A percentile compares a stretch with the other conserved stretches of the same genome.
phyloP scores from a whole-genome alignment of 2,888 invertebrate species.

The Subacronicta megacephala region DNA sequence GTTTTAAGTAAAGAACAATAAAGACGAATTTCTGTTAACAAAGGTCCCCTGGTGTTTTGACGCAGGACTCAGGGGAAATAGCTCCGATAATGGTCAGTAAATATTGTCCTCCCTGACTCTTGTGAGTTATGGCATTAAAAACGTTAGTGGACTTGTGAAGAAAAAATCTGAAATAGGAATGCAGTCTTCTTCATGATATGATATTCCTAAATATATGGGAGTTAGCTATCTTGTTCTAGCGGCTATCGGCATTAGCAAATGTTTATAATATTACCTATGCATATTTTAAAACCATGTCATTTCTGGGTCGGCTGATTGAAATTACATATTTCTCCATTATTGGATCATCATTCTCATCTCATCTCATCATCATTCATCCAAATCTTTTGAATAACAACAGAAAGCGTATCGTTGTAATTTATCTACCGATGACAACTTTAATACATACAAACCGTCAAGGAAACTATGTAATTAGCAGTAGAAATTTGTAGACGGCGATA shows the following conservation, averaged over 20 bases:
- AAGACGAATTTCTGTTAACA: slow-evolving; percentile 1
- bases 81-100: slow-evolving; percentile 53
- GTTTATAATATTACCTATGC: too few species aligned
- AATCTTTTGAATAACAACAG: too few species aligned
- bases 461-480: slow-evolving; percentile 4
- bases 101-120: slow-evolving; percentile 43
- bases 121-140: slow-evolving; percentile 38
- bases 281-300: too few species aligned
- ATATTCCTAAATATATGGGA: too few species aligned
- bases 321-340: too few species aligned
- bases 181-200: slow-evolving; percentile 9
- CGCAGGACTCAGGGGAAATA: slow-evolving; percentile 32
- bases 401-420: not conserved
- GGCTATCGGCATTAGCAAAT: not conserved
- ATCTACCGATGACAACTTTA: slow-evolving; percentile 1
- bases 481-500: slow-evolving; percentile 1
- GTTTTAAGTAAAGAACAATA: not conserved
- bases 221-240: too few species aligned
- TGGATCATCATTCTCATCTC: too few species aligned
- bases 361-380: too few species aligned
- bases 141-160: slow-evolving; percentile 15
- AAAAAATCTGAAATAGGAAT: slow-evolving; percentile 16
- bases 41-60: slow-evolving; percentile 8
- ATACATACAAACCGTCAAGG: slow-evolving; percentile 10
- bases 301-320: too few species aligned